A percentile compares a stretch with the other conserved stretches of the same genome.
Evolutionary conservation across 2,113 vertebrate species (phyloP).

Genomic region (Zosterops lateralis): DNA sequence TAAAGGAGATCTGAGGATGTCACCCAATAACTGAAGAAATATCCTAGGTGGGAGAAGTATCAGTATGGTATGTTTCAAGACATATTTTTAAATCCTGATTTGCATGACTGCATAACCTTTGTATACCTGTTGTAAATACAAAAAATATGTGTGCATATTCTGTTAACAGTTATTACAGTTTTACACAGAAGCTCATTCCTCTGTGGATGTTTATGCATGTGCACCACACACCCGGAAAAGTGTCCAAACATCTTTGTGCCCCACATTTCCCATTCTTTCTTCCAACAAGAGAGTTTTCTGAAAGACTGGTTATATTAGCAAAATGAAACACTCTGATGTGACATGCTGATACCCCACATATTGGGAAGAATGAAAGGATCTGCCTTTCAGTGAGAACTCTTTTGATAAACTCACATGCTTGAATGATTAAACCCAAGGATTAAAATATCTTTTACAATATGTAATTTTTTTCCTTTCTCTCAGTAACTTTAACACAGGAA

Average conservation of each 20-base stretch:
- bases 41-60: background rate
- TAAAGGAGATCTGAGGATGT: background rate
- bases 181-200: background rate
- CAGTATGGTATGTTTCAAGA: background rate
- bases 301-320: background rate
- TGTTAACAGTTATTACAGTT: background rate
- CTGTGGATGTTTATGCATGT: background rate
- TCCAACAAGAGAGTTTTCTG: background rate
- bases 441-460: constrained; percentile 42
- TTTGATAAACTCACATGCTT: background rate
- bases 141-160: accelerated
- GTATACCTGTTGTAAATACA: background rate
- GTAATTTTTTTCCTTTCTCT: background rate
- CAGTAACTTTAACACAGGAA: constrained; percentile 2
- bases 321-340: background rate
- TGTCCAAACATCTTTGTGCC: background rate
- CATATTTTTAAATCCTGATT: background rate
- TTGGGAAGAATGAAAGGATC: background rate
- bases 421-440: constrained; percentile 2
- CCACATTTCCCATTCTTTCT: background rate
- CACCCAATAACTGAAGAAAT: background rate
- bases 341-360: background rate
- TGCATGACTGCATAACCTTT: background rate
- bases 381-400: background rate
- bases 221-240: background rate